Conservation (phyloP, 2,113 vertebrate genomes). For the Platysternon megacephalum region DNA sequence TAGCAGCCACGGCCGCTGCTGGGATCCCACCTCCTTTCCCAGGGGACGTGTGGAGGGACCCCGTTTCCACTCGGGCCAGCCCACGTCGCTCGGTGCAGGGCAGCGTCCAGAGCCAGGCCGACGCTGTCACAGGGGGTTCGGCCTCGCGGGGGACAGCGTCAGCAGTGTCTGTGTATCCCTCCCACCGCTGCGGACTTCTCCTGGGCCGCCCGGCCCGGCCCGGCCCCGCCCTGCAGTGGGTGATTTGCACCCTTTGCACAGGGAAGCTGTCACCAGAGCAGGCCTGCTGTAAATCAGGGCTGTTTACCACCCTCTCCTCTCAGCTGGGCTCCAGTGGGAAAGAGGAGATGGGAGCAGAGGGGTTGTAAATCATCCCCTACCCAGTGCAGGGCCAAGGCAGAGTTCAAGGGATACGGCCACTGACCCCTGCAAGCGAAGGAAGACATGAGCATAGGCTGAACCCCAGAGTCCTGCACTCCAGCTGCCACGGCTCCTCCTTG, state of each 20-base stretch:
- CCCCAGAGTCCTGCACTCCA: neutral
- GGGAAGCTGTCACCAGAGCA: neutral
- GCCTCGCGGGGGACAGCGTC: neutral
- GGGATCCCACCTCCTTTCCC: neutral
- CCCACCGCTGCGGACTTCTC: fast-evolving
- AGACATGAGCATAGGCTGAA: fast-evolving
- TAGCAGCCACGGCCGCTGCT: neutral
- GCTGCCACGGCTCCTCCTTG: neutral
- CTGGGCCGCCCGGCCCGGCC: fast-evolving
- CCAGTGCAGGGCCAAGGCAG: fast-evolving
- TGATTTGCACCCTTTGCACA: neutral
- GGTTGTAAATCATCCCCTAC: neutral
- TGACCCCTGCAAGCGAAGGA: neutral
- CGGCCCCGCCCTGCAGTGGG: fast-evolving
- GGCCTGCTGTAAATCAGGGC: neutral
- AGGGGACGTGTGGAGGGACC: neutral
- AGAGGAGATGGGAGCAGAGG: neutral
- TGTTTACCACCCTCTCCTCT: fast-evolving
- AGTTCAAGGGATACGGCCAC: neutral
- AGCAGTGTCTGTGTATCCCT: neutral
- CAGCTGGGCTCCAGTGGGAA: neutral
- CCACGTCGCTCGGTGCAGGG: neutral
- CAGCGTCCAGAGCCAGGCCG: neutral
- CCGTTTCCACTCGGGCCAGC: neutral
- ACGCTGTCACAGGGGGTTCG: fast-evolving